These are phyloP conservation scores for Smittia sp. DNA, from an alignment of 2,888 invertebrate genomes.

Conservation along the genomic window DNA sequence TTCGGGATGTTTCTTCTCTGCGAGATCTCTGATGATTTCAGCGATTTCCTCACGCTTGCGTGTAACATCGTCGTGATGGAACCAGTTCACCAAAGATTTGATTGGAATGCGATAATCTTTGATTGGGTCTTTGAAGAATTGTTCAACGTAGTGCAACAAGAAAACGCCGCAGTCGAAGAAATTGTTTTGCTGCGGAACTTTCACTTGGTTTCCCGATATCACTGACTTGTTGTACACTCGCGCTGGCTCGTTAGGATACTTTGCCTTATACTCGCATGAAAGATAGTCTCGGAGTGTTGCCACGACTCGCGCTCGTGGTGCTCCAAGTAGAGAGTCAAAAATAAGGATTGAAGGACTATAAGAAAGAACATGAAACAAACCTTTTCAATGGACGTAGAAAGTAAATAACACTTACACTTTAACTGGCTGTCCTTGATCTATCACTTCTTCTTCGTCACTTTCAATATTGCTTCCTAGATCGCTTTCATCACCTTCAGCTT, in stretches of 20 bases:
- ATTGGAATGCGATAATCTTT: slow-evolving; percentile 80
- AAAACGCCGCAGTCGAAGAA: slow-evolving; percentile 96
- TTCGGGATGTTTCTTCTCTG: slow-evolving; percentile 70
- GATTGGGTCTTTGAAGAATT: slow-evolving; percentile 88
- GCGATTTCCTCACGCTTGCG: slow-evolving; percentile 85
- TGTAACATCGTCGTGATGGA: slow-evolving; percentile 77
- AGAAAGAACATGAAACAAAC: slow-evolving; percentile 42
- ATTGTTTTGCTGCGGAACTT: slow-evolving; percentile 97
- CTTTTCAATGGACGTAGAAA: background rate
- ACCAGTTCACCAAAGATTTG: slow-evolving; percentile 80
- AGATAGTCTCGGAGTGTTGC: slow-evolving; percentile 89
- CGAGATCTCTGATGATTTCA: slow-evolving; percentile 69
- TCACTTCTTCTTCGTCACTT: slow-evolving; percentile 48
- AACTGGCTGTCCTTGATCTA: slow-evolving; percentile 55
- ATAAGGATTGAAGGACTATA: slow-evolving; percentile 88
- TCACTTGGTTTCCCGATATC: slow-evolving; percentile 82
- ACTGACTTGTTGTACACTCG: slow-evolving; percentile 71
- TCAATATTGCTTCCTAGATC: slow-evolving; percentile 59
- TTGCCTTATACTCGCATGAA: slow-evolving; percentile 78
- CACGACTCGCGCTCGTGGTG: slow-evolving; percentile 77
- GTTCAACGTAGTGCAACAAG: slow-evolving; percentile 93
- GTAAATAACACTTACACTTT: slow-evolving; percentile 60
- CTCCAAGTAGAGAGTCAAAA: slow-evolving; percentile 88
- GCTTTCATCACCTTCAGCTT: slow-evolving; percentile 78
- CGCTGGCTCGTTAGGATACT: slow-evolving; percentile 60